These are phyloP conservation scores for Cylindroiulus punctatus DNA, from an alignment of 2,888 invertebrate species.

Conservation along the genomic window DNA sequence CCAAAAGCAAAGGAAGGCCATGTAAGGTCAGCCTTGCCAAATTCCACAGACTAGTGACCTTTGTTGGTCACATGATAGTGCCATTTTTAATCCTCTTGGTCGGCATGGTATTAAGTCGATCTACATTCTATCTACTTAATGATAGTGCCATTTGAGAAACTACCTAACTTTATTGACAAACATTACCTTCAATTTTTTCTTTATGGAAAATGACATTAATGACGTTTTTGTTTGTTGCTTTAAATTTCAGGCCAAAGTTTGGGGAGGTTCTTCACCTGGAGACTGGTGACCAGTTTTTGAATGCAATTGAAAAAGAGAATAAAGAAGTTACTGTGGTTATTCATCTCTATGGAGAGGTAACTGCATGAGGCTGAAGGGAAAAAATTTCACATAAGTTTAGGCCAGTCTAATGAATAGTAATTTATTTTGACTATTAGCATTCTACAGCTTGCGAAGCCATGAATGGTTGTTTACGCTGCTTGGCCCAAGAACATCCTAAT, in stretches of 20 bases:
- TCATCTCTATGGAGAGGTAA: conserved; percentile 83
- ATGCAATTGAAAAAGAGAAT: conserved; percentile 88
- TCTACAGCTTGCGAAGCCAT: conserved; percentile 71
- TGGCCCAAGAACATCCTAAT: conserved; percentile 81
- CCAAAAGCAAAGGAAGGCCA: no score
- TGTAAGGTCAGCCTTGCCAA: no score
- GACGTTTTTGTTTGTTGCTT: no score
- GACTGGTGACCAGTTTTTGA: conserved; percentile 80
- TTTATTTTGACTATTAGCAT: conserved; percentile 60
- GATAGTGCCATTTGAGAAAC: no score
- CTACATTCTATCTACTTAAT: no score
- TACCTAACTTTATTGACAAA: no score
- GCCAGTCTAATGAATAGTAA: neutral
- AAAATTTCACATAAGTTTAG: neutral
- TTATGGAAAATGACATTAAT: no score
- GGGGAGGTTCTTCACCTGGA: conserved; percentile 79
- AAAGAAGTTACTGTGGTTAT: conserved; percentile 84
- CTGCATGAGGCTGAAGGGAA: conserved; percentile 57
- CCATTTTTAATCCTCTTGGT: no score
- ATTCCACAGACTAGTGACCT: no score
- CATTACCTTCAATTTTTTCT: no score
- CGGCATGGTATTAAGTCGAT: no score
- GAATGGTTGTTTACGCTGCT: conserved; percentile 81
- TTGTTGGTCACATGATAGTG: no score
- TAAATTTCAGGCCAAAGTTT: conserved; percentile 73